Evolutionary conservation across 92 coral and sea anemone genomes (phyloP), one percentile per base, ranked within the genome.

Genomic region (Chrysogorgia sp.): DNA sequence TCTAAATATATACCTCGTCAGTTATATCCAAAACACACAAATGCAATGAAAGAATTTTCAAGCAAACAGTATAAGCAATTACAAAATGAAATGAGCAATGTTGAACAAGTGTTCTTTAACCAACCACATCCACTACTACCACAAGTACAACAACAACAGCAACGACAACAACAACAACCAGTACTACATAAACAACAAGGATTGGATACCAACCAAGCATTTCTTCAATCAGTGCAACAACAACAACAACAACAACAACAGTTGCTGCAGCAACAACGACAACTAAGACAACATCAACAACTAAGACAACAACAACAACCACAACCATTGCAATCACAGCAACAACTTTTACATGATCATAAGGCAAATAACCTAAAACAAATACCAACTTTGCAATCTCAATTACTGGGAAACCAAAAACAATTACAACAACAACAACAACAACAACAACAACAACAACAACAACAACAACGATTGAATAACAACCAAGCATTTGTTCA

Each of bases 31-130:
- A 43, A 8, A 8, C 50, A 8, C 50, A 17, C 17, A 57, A 3
- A 23, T 52, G 59, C 59, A 5, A 5, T 23, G 30, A 57, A 4
- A 14, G 17, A 29, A 3, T 14, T 14, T 19, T 52, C 59, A 52
- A 57, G 63, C 14, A 30, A 2, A 3, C 29, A 57, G 3, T 34
- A 34, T 28, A 50, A 31, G 25, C 32, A 72, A 32, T 34, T 33
- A 25, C 79, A 72, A 37, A 28, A 72, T 10, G 76, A 69, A 26
- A 69, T 69, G 76, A 49, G 26, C 10, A 69, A 17, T 45, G 28
- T 69, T 69, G 56, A 69, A n/a, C 20, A 69, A 28, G 35, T 19
- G 31, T 24, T 24, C n/a, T 13, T 52, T 10, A 48, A 23, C 14
- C 17, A 23, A 57, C 32, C 63, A 57, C 63, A 7, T 23, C 63